Percentiles rank a stretch among this genome's conserved stretches.
Conservation (phyloP, 2,888 invertebrate species). For the Mamestra brassicae region DNA sequence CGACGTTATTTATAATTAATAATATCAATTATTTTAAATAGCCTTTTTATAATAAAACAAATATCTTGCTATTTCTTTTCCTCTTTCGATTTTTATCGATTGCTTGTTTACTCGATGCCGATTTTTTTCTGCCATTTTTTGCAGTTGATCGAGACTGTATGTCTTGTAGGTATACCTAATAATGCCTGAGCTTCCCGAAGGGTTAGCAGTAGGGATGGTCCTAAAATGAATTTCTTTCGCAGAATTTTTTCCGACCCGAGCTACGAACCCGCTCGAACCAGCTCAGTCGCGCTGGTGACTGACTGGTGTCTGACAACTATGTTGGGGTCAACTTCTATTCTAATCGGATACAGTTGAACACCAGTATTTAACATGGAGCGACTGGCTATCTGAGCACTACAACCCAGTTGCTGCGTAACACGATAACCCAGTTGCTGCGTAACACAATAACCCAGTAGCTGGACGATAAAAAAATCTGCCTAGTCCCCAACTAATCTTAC, state of each 20-base stretch:
- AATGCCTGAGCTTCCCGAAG: too few species aligned
- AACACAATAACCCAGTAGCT: too few species aligned
- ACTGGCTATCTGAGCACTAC: too few species aligned
- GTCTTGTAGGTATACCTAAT: not conserved
- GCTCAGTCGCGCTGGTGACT: not conserved
- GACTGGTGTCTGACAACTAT: too few species aligned
- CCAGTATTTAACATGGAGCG: not conserved
- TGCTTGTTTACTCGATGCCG: not conserved
- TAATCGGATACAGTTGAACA: not conserved
- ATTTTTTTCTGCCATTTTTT: not conserved
- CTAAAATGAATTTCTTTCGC: not conserved
- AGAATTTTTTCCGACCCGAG: not conserved
- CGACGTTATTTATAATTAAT: not conserved
- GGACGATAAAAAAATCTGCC: too few species aligned
- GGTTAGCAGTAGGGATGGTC: not conserved
- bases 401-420: too few species aligned
- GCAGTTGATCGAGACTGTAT: not conserved
- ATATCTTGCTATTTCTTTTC: not conserved
- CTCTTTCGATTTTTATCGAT: slow-evolving; percentile 1
- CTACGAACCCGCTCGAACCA: not conserved
- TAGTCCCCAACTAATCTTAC: too few species aligned
- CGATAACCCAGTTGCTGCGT: too few species aligned
- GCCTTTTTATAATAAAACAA: not conserved
- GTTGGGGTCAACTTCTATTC: not conserved
- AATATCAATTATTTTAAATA: slow-evolving; percentile 4